phyloP scores from a whole-genome alignment of 2,888 invertebrate genomes.

The Panzeria rudis region DNA sequence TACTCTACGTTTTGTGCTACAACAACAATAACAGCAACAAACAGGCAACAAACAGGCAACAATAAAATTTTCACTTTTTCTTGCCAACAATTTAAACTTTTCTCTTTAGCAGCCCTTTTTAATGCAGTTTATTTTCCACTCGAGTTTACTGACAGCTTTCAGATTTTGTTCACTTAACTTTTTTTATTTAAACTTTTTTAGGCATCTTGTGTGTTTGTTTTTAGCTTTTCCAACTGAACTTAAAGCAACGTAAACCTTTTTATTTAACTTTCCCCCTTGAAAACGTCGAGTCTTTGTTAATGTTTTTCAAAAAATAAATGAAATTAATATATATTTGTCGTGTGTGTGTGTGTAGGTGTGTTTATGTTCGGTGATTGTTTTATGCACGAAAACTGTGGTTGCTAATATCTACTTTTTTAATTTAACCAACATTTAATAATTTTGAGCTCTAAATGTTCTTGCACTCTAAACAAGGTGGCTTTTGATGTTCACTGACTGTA shows the following conservation, averaged over 20 bases:
- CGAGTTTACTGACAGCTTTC: background rate
- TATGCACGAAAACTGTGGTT: background rate
- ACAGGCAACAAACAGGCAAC: background rate
- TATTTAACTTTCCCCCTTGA: background rate
- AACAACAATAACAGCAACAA: background rate
- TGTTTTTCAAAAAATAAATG: background rate
- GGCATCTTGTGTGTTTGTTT: background rate
- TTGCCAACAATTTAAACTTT: background rate
- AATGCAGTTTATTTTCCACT: background rate
- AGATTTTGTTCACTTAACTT: background rate
- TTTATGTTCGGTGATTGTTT: background rate
- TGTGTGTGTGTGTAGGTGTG: background rate
- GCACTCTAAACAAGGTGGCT: conserved; percentile 31
- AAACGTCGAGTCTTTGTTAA: background rate
- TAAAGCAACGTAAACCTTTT: background rate
- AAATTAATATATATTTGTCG: background rate
- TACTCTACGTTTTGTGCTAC: background rate
- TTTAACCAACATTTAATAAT: background rate
- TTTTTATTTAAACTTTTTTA: background rate
- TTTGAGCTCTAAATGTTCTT: background rate
- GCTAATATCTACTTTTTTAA: background rate
- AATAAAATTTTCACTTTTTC: background rate
- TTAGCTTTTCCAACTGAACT: background rate
- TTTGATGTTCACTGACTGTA: conserved; percentile 58
- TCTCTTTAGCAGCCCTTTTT: background rate